Conservation (phyloP, 2,888 invertebrate species). For the Pammene fasciana region DNA sequence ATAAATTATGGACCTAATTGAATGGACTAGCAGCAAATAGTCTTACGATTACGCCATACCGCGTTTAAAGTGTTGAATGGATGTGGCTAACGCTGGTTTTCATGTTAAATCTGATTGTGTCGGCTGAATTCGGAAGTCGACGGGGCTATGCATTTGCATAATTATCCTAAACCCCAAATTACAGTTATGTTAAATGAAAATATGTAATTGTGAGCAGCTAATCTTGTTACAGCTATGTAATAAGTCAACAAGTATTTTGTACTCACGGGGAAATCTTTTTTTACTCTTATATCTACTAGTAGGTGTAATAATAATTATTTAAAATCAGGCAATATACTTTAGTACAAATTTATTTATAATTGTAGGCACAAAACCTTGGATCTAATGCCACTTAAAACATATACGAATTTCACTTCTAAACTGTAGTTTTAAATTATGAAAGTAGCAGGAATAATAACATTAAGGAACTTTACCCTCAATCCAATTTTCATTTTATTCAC, state of each 20-base stretch:
- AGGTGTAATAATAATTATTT: no score
- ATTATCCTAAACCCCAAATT: slow-evolving; percentile 10
- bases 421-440: background rate
- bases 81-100: background rate
- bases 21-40: background rate
- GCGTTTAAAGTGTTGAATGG: background rate
- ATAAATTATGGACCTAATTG: no score
- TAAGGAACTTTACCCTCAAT: slow-evolving; percentile 18
- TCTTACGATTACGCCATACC: background rate
- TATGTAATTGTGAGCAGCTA: slow-evolving; percentile 10
- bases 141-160: slow-evolving; percentile 9
- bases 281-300: no score
- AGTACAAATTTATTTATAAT: no score
- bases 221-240: slow-evolving; percentile 1
- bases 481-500: slow-evolving; percentile 42
- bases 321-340: no score
- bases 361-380: no score
- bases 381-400: background rate
- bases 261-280: background rate
- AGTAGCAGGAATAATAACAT: slow-evolving; percentile 4
- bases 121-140: slow-evolving; percentile 5
- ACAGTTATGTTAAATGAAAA: slow-evolving; percentile 5
- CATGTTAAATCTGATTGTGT: slow-evolving; percentile 11
- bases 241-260: background rate
- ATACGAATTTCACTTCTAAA: background rate